Evolutionary conservation across 1,140 invertebrate genomes (phyloP).

Genomic region (Penaeus indicus): DNA sequence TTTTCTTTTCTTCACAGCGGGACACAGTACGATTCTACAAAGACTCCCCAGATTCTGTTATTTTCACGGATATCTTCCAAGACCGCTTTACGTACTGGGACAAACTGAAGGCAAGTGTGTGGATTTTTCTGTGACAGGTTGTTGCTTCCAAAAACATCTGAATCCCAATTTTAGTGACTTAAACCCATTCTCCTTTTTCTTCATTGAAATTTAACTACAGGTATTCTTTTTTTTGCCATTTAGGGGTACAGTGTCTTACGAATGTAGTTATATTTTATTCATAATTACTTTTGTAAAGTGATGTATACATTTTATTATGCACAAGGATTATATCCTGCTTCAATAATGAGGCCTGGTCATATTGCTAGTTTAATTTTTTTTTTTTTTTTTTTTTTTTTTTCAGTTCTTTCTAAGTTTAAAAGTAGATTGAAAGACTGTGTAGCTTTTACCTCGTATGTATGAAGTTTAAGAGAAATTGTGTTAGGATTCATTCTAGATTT

Average conservation of each 20-base stretch:
- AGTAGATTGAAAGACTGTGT: too few species aligned
- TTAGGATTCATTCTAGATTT: too few species aligned
- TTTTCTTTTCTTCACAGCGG: slow-evolving; percentile 74
- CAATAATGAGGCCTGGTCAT: too few species aligned
- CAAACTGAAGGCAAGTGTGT: slow-evolving; percentile 77
- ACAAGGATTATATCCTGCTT: neutral
- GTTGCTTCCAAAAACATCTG: neutral
- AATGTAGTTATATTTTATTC: neutral
- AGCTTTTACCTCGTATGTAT: too few species aligned
- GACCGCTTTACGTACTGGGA: slow-evolving; percentile 83
- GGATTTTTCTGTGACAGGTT: neutral
- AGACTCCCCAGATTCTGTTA: slow-evolving; percentile 81
- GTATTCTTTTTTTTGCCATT: neutral
- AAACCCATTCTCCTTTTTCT: neutral
- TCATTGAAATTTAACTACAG: neutral
- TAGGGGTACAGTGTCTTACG: neutral
- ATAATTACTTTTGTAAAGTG: neutral
- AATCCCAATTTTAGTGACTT: neutral
- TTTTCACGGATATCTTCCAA: slow-evolving; percentile 83
- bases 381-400: too few species aligned
- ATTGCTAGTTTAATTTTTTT: too few species aligned
- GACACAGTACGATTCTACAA: slow-evolving; percentile 88
- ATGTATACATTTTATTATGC: neutral
- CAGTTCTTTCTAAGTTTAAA: too few species aligned
- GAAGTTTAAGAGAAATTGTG: too few species aligned